These are phyloP conservation scores for Volucella zonaria DNA, from an alignment of 2,888 invertebrate species.

Conservation along the genomic window DNA sequence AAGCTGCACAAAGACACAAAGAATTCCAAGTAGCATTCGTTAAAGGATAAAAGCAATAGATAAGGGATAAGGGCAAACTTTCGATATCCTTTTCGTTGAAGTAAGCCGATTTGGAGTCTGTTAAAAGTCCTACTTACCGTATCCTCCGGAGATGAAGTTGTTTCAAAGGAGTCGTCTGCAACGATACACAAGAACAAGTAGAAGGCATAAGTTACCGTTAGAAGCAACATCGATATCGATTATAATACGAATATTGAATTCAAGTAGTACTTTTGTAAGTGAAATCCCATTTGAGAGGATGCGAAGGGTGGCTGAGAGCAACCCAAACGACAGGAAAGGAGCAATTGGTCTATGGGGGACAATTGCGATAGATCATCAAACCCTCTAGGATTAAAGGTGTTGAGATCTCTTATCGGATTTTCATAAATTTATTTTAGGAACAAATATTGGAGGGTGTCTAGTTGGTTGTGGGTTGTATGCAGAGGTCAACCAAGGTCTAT, in stretches of 20 bases:
- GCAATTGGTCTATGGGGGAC: constrained; percentile 58
- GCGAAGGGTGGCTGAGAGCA: not conserved
- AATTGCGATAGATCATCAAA: constrained; percentile 55
- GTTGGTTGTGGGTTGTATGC: not conserved
- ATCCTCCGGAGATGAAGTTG: constrained; percentile 58
- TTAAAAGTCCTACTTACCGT: constrained; percentile 64
- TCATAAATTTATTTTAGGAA: not conserved
- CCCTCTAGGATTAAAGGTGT: constrained; percentile 36
- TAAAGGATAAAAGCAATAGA: not conserved
- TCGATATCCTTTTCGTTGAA: constrained; percentile 43
- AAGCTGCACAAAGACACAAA: constrained; percentile 76
- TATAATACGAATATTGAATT: constrained; percentile 47
- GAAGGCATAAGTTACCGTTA: constrained; percentile 26
- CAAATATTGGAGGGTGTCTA: not conserved
- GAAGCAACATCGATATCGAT: constrained; percentile 48
- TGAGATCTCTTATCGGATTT: constrained; percentile 26
- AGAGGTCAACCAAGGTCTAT: constrained; percentile 32
- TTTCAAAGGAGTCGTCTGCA: constrained; percentile 71
- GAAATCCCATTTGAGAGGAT: constrained; percentile 9
- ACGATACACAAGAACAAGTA: constrained; percentile 31
- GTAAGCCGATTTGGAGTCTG: constrained; percentile 29
- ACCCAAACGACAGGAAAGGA: not conserved
- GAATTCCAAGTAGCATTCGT: constrained; percentile 16
- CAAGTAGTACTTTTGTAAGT: not conserved
- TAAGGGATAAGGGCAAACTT: constrained; percentile 39